These are phyloP conservation scores for Melanotaenia pygmaea DNA, from an alignment of 2,797 vertebrate species.

Conservation along the genomic window DNA sequence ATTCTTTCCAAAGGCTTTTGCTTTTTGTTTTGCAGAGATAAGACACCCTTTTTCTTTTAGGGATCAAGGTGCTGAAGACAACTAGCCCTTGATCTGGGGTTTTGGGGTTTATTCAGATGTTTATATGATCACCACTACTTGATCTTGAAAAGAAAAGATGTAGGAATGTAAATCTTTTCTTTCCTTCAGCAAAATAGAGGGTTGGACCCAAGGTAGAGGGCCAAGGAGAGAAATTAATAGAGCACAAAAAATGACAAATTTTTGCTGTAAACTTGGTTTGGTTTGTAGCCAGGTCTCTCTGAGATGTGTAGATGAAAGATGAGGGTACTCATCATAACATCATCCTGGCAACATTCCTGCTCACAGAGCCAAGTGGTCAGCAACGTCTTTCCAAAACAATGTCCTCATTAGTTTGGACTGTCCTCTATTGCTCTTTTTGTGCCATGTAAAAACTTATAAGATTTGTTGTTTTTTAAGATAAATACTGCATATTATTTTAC, in stretches of 20 bases:
- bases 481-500: neutral
- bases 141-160: neutral
- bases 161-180: neutral
- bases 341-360: neutral
- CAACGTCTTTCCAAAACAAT: slow-evolving; percentile 3
- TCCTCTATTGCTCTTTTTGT: neutral
- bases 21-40: neutral
- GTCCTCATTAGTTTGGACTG: neutral
- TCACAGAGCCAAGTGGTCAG: slow-evolving; percentile 9
- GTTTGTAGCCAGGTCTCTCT: neutral
- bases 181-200: neutral
- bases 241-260: neutral
- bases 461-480: neutral
- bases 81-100: no score
- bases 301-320: neutral
- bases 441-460: neutral
- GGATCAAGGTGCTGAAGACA: no score
- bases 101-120: no score
- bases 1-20: neutral
- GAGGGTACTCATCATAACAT: neutral
- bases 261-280: neutral
- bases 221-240: neutral
- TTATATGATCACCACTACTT: neutral
- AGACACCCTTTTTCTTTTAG: no score
- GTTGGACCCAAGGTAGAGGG: neutral